phyloP scores from a whole-genome alignment of 2,797 vertebrate species.

The Hippopotamyrus pictus region DNA sequence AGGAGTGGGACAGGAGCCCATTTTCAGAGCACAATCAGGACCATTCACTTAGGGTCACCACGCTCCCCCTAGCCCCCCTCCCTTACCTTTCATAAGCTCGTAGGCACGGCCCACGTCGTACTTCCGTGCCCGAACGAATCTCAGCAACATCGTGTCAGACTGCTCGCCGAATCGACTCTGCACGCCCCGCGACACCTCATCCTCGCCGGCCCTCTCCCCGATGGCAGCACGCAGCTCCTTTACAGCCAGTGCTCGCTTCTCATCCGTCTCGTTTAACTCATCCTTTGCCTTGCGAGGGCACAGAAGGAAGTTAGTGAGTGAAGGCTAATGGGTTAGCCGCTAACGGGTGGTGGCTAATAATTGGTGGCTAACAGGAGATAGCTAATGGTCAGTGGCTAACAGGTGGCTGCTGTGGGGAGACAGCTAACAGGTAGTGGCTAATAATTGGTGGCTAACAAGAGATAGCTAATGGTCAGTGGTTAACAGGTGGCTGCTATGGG shows the following conservation, averaged over 20 bases:
- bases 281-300: slow-evolving; percentile 77
- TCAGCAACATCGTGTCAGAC: slow-evolving; percentile 70
- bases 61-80: background rate
- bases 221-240: slow-evolving; percentile 76
- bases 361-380: background rate
- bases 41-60: background rate
- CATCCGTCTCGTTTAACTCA: slow-evolving; percentile 87
- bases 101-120: slow-evolving; percentile 79
- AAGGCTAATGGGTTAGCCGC: background rate
- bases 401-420: background rate
- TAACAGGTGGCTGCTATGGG: background rate
- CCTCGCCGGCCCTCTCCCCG: slow-evolving; percentile 67
- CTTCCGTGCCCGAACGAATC: slow-evolving; percentile 91
- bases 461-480: background rate
- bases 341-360: background rate
- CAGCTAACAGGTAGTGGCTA: background rate
- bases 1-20: background rate
- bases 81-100: slow-evolving; percentile 84
- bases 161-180: slow-evolving; percentile 70
- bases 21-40: background rate
- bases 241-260: slow-evolving; percentile 65
- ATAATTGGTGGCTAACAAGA: background rate
- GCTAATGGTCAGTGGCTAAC: background rate
- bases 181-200: slow-evolving; percentile 75
- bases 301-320: background rate